Evolutionary conservation across 64 coral and sea anemone genomes (phyloP).

Genomic region (Montipora capricornis): DNA sequence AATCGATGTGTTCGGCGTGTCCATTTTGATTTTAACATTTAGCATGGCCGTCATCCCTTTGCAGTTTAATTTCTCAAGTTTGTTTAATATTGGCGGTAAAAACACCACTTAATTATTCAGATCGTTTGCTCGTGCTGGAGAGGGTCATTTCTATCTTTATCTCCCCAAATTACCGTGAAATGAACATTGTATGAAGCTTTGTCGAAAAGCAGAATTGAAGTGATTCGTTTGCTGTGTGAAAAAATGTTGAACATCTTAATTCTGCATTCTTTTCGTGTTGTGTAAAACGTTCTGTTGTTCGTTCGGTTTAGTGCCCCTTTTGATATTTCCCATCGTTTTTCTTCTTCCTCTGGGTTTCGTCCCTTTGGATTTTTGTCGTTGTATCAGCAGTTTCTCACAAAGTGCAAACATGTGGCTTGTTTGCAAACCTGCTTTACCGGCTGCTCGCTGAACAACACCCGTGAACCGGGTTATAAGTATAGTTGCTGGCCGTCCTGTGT

Average conservation of each 20-base stretch:
- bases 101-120: slow-evolving; percentile 25
- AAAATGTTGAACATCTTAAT: neutral
- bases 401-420: neutral
- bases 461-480: neutral
- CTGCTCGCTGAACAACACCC: neutral
- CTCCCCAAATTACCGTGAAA: neutral
- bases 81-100: slow-evolving; percentile 42
- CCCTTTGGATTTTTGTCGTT: neutral
- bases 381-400: neutral
- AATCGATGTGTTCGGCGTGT: neutral
- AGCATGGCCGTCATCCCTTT: neutral
- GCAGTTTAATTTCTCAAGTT: slow-evolving; percentile 11
- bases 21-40: slow-evolving; percentile 36
- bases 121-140: slow-evolving; percentile 7
- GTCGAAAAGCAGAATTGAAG: neutral
- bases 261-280: neutral
- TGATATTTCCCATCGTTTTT: neutral
- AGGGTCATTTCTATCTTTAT: slow-evolving; percentile 8
- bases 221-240: neutral
- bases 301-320: neutral
- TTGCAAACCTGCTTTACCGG: slow-evolving; percentile 43
- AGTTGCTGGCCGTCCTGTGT: neutral
- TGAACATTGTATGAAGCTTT: slow-evolving; percentile 23
- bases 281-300: neutral
- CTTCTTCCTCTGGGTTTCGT: neutral